These are phyloP conservation scores for Cossypha heuglini DNA, from an alignment of 2,797 vertebrate genomes.

Conservation along the genomic window DNA sequence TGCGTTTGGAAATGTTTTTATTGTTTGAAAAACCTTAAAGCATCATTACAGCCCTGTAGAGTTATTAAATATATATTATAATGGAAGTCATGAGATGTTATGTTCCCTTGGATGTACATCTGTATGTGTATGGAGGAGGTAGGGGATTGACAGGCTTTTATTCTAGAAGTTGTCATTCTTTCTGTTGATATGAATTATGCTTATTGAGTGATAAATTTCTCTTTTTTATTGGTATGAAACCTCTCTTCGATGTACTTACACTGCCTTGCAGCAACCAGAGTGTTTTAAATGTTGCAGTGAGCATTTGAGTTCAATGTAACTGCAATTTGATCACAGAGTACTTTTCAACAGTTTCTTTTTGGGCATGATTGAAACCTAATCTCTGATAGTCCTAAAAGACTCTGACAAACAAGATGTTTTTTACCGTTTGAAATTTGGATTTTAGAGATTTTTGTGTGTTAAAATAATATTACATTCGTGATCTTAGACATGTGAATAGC, in stretches of 20 bases:
- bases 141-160: not conserved
- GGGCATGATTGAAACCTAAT: not conserved
- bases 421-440: not conserved
- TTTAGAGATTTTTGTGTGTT: not conserved
- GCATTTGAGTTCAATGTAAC: not conserved
- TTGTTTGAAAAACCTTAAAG: slow-evolving; percentile 32
- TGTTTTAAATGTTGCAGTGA: not conserved
- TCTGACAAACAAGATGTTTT: not conserved
- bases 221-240: not conserved
- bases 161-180: slow-evolving; percentile 1
- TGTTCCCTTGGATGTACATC: not conserved
- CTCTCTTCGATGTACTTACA: not conserved
- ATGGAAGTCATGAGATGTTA: not conserved
- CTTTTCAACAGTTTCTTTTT: not conserved
- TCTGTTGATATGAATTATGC: slow-evolving; percentile 3
- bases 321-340: not conserved
- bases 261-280: not conserved
- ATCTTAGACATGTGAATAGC: not conserved
- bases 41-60: not conserved
- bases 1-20: slow-evolving; percentile 3
- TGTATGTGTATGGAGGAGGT: not conserved
- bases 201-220: not conserved
- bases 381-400: not conserved
- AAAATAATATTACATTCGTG: not conserved
- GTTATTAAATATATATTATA: slow-evolving; percentile 38